These are phyloP conservation scores for Loriculus beryllinus DNA, from an alignment of 2,797 vertebrate genomes.

Conservation along the genomic window DNA sequence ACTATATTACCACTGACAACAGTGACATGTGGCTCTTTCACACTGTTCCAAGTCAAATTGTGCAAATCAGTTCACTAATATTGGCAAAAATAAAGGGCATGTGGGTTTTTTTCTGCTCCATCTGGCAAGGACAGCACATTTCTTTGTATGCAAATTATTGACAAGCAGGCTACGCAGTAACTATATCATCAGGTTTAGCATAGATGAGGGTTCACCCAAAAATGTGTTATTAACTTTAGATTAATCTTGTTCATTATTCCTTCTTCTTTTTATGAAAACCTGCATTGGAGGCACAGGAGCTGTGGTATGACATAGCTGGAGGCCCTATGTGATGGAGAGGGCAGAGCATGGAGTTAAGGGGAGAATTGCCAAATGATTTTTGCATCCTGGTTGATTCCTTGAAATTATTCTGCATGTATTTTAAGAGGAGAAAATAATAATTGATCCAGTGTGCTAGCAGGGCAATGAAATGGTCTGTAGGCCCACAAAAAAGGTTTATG, in stretches of 20 bases:
- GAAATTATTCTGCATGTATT: conserved; percentile 4
- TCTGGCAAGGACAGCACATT: background rate
- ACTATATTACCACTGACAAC: background rate
- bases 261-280: background rate
- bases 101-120: background rate
- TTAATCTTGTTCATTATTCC: conserved; percentile 14
- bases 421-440: background rate
- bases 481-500: background rate
- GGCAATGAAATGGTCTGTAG: background rate
- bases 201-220: background rate
- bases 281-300: background rate
- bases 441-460: background rate
- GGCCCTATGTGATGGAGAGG: background rate
- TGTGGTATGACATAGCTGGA: background rate
- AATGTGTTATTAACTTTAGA: background rate
- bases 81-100: background rate
- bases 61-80: background rate
- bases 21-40: background rate
- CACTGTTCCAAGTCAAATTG: background rate
- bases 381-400: background rate
- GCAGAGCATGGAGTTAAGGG: background rate
- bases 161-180: background rate
- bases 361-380: background rate
- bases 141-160: background rate
- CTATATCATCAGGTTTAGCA: background rate